phyloP scores from a whole-genome alignment of 2,888 invertebrate genomes.

The Seira sanloemensis region DNA sequence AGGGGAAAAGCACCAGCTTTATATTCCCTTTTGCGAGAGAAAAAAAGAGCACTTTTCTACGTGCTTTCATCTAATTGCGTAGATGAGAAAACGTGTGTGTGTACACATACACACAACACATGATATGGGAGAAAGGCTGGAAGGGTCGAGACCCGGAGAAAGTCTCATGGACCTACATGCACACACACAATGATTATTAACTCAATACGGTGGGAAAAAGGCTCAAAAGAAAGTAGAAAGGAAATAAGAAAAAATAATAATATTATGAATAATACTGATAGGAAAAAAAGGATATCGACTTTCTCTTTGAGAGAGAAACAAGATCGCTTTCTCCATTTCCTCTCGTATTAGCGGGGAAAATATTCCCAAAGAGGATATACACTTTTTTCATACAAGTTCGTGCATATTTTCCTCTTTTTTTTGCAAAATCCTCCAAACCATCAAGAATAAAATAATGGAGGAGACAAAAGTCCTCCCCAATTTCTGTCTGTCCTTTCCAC shows the following conservation, averaged over 20 bases:
- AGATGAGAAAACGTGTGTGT: not conserved
- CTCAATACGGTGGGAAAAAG: not conserved
- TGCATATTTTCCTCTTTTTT: not conserved
- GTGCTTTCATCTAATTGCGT: not conserved
- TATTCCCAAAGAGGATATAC: not conserved
- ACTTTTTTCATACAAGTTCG: no score
- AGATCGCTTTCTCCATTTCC: no score
- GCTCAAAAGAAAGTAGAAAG: not conserved
- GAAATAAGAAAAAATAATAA: not conserved
- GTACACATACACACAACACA: not conserved
- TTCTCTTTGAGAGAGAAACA: no score
- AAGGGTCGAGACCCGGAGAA: no score
- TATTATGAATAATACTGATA: not conserved
- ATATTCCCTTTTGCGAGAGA: no score
- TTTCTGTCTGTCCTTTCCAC: not conserved
- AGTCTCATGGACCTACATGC: no score
- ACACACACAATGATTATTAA: no score
- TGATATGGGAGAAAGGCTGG: not conserved
- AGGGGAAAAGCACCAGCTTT: no score
- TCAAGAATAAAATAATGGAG: not conserved
- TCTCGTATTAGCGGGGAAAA: not conserved
- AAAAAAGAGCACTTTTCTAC: not conserved
- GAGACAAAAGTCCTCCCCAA: not conserved
- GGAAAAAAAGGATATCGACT: not conserved
- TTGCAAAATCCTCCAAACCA: not conserved